Conservation (phyloP, 2,888 invertebrate species). For the Pristionchus entomophagus region DNA sequence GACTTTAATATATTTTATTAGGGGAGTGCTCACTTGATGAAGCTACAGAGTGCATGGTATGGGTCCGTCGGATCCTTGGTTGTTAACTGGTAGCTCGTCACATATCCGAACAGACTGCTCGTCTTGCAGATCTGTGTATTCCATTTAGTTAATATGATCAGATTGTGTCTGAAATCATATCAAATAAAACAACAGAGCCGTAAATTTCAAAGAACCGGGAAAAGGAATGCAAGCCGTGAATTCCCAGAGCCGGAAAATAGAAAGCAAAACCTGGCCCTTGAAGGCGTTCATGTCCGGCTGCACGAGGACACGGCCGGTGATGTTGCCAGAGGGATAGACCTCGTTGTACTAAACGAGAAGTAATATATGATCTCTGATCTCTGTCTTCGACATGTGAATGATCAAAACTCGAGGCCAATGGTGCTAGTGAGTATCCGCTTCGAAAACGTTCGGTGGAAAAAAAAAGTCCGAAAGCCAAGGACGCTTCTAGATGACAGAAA, state of each 20-base stretch:
- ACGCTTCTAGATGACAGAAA: too few relatives aligned
- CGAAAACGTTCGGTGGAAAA: too few relatives aligned
- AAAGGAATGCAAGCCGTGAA: background rate
- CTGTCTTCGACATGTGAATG: too few relatives aligned
- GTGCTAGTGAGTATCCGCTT: too few relatives aligned
- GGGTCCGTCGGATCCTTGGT: slow-evolving; percentile 30
- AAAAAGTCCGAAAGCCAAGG: too few relatives aligned
- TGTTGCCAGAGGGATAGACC: slow-evolving; percentile 16
- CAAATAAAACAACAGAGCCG: too few relatives aligned
- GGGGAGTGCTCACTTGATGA: background rate
- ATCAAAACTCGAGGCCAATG: too few relatives aligned
- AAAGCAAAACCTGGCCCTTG: background rate
- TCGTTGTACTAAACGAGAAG: slow-evolving; percentile 27
- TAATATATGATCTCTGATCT: background rate
- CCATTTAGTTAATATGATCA: background rate
- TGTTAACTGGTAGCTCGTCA: slow-evolving; percentile 32
- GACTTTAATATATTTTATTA: background rate
- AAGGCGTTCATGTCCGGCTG: slow-evolving; percentile 35
- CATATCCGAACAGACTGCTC: slow-evolving; percentile 3
- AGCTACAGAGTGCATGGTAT: background rate
- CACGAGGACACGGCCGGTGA: slow-evolving; percentile 7
- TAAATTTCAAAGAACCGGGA: background rate
- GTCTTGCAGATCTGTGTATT: background rate
- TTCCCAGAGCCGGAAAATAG: background rate
- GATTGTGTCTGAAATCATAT: too few relatives aligned